phyloP scores from a whole-genome alignment of 2,888 invertebrate genomes.

The Vannuccia rotundouncinata region DNA sequence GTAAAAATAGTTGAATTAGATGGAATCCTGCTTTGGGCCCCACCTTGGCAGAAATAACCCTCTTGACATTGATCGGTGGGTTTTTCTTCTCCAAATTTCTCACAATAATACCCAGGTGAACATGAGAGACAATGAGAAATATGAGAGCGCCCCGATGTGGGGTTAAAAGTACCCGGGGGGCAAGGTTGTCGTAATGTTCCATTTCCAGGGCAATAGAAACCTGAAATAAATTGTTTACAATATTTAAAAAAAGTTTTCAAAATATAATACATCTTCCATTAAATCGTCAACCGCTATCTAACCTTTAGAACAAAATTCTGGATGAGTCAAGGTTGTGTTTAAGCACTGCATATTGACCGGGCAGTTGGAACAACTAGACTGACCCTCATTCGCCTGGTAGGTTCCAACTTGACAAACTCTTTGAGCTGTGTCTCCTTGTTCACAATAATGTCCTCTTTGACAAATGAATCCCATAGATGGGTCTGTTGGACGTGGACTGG shows the following conservation, averaged over 20 bases:
- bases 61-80: constrained; percentile 47
- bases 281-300: no score
- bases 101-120: constrained; percentile 50
- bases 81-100: constrained; percentile 45
- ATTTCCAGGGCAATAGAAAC: constrained; percentile 49
- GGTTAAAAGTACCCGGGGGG: constrained; percentile 49
- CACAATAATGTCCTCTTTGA: constrained; percentile 50
- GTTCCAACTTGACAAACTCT: constrained; percentile 50
- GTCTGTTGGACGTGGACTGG: constrained; percentile 47
- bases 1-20: constrained; percentile 44
- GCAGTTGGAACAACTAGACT: constrained; percentile 48
- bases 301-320: constrained; percentile 46
- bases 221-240: no score
- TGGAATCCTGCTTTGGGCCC: constrained; percentile 46
- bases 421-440: constrained; percentile 46
- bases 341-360: constrained; percentile 50
- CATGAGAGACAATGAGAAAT: constrained; percentile 48
- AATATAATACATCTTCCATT: no score
- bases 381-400: constrained; percentile 47
- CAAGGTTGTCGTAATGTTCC: constrained; percentile 45
- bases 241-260: no score
- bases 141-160: constrained; percentile 46
- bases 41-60: constrained; percentile 53
- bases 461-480: constrained; percentile 47
- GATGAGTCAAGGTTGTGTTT: constrained; percentile 47